Evolutionary conservation across 2,113 vertebrate species (phyloP).

Genomic region (Lethenteron camtschaticum): DNA sequence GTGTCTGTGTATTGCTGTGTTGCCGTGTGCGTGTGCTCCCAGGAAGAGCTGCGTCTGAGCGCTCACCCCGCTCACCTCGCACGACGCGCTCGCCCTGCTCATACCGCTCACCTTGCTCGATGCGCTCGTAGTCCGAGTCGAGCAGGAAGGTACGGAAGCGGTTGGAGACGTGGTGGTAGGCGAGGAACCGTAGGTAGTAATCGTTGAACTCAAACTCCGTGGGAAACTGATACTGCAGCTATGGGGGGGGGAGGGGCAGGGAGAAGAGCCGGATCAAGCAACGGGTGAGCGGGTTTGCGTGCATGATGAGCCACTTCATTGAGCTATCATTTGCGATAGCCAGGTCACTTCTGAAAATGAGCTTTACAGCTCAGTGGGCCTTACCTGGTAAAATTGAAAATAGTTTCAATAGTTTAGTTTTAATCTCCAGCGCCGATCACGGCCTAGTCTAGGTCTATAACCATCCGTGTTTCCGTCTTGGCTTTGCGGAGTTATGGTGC

Average conservation of each 20-base stretch:
- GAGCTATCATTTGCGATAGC: too few species aligned
- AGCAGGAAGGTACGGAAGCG: slow-evolving; percentile 94
- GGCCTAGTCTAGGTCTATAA: too few species aligned
- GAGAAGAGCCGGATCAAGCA: background rate
- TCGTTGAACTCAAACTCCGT: slow-evolving; percentile 97
- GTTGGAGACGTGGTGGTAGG: slow-evolving; percentile 88
- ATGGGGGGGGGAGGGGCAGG: slow-evolving; percentile 15
- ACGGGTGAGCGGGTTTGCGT: too few species aligned
- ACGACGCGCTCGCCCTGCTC: background rate
- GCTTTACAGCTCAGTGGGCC: too few species aligned
- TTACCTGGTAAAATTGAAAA: too few species aligned
- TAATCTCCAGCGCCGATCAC: too few species aligned
- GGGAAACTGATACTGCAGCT: slow-evolving; percentile 77
- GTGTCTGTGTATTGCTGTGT: background rate
- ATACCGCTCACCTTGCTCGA: slow-evolving; percentile 62
- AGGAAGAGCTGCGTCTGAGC: background rate
- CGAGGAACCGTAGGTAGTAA: slow-evolving; percentile 90
- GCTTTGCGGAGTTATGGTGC: too few species aligned
- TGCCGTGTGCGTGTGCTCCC: background rate
- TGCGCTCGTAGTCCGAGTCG: slow-evolving; percentile 87
- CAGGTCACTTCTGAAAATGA: too few species aligned
- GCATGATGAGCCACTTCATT: too few species aligned
- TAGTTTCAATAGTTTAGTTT: too few species aligned
- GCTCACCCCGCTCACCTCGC: too few species aligned
- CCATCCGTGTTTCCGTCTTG: too few species aligned